These are phyloP conservation scores for Nixonia krombeini DNA, from an alignment of 1,140 invertebrate genomes.

Conservation along the genomic window DNA sequence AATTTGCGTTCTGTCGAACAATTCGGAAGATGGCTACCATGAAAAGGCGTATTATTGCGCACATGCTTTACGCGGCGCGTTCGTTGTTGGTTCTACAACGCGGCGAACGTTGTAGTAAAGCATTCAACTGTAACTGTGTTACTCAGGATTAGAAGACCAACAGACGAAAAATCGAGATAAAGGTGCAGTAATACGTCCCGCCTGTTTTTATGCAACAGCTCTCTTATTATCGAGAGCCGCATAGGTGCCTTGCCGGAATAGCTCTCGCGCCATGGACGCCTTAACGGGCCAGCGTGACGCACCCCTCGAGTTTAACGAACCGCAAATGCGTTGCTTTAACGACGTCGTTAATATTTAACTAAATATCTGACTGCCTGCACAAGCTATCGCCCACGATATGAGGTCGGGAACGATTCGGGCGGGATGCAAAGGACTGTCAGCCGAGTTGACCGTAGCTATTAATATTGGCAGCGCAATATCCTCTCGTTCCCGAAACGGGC, in stretches of 20 bases:
- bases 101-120: too few species aligned
- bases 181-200: conserved; percentile 6
- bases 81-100: conserved; percentile 23
- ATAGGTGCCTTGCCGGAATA: conserved; percentile 18
- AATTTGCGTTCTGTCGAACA: conserved; percentile 10
- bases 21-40: conserved; percentile 22
- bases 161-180: too few species aligned
- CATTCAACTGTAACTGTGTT: too few species aligned
- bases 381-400: conserved; percentile 31
- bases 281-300: conserved; percentile 58
- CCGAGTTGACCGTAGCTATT: too few species aligned
- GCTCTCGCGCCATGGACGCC: background rate
- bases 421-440: background rate
- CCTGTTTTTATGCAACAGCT: too few species aligned
- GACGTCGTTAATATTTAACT: conserved; percentile 72
- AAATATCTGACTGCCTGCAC: conserved; percentile 58
- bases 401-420: conserved; percentile 7
- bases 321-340: conserved; percentile 72
- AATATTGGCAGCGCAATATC: too few species aligned
- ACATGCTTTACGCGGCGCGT: background rate
- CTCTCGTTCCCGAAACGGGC: too few species aligned
- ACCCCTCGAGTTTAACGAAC: conserved; percentile 66
- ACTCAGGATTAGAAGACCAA: too few species aligned
- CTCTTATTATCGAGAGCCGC: conserved; percentile 26
- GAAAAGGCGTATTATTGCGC: too few species aligned